A percentile compares a stretch with the other conserved stretches of the same genome.
Conservation (phyloP, 2,113 vertebrate species). For the Otis tarda region DNA sequence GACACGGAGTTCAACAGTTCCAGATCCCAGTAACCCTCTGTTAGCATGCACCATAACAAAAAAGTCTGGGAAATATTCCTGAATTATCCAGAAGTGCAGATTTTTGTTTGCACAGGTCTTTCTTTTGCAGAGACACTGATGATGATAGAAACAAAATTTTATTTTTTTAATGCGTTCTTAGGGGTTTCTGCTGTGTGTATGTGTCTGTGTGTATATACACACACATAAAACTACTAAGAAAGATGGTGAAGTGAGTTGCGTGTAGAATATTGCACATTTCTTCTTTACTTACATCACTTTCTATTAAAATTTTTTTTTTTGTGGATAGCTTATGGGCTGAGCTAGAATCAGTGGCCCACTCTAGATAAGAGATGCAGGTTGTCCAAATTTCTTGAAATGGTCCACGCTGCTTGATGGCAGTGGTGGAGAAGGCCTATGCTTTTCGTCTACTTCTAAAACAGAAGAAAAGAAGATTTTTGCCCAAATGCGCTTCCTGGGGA, state of each 20-base stretch:
- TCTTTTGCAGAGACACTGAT: not conserved
- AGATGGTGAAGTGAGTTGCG: not conserved
- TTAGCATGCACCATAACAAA: not conserved
- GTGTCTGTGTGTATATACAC: no score
- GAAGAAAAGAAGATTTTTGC: not conserved
- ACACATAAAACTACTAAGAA: not conserved
- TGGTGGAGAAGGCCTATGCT: not conserved
- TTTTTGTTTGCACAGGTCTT: not conserved
- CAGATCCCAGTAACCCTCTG: not conserved
- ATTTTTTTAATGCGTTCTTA: fast-evolving
- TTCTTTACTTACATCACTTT: not conserved
- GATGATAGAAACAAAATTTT: no score
- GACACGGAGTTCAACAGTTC: not conserved
- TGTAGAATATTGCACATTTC: not conserved
- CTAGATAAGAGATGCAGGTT: not conserved
- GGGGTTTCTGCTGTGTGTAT: not conserved
- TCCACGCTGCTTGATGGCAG: no score
- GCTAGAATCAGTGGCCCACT: not conserved
- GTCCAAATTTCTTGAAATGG: not conserved
- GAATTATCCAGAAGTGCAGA: not conserved
- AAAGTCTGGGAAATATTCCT: not conserved
- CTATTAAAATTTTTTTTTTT: not conserved
- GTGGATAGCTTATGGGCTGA: not conserved
- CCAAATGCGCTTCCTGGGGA: not conserved
- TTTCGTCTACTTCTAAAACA: not conserved